Evolutionary conservation across 2,797 vertebrate genomes (phyloP).

Genomic region (Rhabdomys pumilio): DNA sequence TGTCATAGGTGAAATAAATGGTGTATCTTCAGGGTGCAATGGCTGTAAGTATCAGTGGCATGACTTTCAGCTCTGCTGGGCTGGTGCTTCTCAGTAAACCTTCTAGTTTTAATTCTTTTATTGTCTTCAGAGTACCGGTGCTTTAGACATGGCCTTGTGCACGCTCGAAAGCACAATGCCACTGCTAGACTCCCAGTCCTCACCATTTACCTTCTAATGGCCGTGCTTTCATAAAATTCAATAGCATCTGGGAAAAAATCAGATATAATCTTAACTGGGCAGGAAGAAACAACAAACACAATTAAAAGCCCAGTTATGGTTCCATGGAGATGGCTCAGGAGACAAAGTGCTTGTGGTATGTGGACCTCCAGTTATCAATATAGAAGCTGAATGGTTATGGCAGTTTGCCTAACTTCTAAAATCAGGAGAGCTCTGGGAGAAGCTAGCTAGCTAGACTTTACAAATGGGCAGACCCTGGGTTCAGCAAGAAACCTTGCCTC

Average conservation of each 20-base stretch:
- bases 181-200: too few relatives aligned
- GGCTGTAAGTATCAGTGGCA: background rate
- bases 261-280: background rate
- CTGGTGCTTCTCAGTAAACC: background rate
- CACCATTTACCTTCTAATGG: background rate
- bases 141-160: background rate
- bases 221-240: conserved; percentile 30
- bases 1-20: background rate
- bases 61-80: background rate
- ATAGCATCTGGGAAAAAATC: background rate
- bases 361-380: background rate
- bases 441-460: background rate
- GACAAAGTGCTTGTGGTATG: background rate
- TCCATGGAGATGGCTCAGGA: background rate
- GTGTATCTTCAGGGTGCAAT: background rate
- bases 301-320: background rate
- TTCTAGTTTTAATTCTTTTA: background rate
- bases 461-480: background rate
- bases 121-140: background rate
- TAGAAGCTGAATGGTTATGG: background rate
- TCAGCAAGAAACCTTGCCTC: background rate
- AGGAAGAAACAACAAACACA: background rate
- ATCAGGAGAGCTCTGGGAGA: background rate
- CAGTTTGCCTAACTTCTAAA: background rate
- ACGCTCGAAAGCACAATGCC: background rate